Percentiles rank a stretch among this genome's conserved stretches.
Evolutionary conservation across 2,888 invertebrate genomes (phyloP).

Genomic region (Carpatolechia fugitivella): DNA sequence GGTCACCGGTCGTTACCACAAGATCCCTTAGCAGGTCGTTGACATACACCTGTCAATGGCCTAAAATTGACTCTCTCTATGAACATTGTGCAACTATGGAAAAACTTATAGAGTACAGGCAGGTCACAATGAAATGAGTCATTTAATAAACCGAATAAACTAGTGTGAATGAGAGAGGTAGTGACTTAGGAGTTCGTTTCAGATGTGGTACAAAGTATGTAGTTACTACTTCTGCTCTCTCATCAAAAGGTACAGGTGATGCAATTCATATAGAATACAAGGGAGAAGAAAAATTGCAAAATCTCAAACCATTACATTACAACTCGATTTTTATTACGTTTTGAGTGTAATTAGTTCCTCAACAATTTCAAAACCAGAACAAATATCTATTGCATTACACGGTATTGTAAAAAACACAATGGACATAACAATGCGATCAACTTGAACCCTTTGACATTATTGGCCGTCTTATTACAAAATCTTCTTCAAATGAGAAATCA

Average conservation of each 20-base stretch:
- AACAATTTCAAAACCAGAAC: conserved; percentile 6
- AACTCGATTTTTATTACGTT: too few species aligned
- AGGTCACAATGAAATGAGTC: neutral
- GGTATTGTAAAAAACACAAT: conserved; percentile 19
- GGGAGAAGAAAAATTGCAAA: too few species aligned
- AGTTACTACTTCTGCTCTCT: too few species aligned
- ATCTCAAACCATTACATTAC: too few species aligned
- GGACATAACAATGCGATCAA: conserved; percentile 23
- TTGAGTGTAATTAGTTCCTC: neutral
- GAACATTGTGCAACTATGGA: conserved; percentile 9
- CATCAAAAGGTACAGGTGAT: too few species aligned
- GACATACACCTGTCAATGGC: conserved; percentile 38
- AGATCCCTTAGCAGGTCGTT: conserved; percentile 47
- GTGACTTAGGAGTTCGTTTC: too few species aligned
- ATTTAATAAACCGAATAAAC: too few species aligned
- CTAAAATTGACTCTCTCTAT: conserved; percentile 19
- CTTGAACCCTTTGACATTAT: conserved; percentile 21
- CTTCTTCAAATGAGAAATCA: neutral
- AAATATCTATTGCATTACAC: conserved; percentile 4
- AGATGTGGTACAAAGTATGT: too few species aligned
- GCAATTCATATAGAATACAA: too few species aligned
- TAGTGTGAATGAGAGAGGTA: too few species aligned
- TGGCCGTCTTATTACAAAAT: conserved; percentile 11
- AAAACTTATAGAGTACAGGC: neutral
- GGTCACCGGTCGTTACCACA: conserved; percentile 32